Evolutionary conservation across 2,888 invertebrate genomes (phyloP), one percentile per base, ranked within the genome.

Genomic region (Orgyia antiqua): DNA sequence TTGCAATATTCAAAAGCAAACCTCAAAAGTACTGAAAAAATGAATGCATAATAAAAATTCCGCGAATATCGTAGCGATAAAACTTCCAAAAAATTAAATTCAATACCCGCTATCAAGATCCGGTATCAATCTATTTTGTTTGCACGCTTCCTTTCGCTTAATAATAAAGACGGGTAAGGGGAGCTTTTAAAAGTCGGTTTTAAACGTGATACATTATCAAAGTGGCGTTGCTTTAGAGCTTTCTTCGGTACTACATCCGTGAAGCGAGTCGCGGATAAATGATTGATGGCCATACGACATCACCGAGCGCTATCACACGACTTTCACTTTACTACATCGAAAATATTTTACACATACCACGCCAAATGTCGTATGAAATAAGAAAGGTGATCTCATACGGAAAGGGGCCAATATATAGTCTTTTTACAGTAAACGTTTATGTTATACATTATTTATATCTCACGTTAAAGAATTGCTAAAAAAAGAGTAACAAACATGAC

Each of bases 121-220:
- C 66, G 58, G 61, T 68, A 74, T 76, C 75, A 76, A 82, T 82
- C 72, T 77, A 75, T 78, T 77, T 73, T 78, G 69, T 78, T 75
- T 71, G 68, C 67, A 51, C 65, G 66, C 57, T 70, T 64, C 64
- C 59, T 62, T 69, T 62, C 55, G 50, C 51, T 42, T 56, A 27
- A 36, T 70, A 70, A 75, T 71, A 67, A 67, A 65, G 53, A 51
- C 58, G 47, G 47, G 42, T 51, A 45, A 44, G 58, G 66, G 64
- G 60, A 63, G 67, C 61, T 67, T 76, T 78, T 72, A 67, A 75
- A 75, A 77, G 71, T 70, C 60, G 60, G 58, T 74, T 82, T 78
- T 74, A 75, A 80, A 72, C 63, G 76, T 77, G 68, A 80, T 80
- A 79, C 75, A 82, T 83, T 82, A 82, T 76, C 60, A 72, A 68